Conservation (phyloP, 1,140 invertebrate genomes). For the Drosophila subobscura region DNA sequence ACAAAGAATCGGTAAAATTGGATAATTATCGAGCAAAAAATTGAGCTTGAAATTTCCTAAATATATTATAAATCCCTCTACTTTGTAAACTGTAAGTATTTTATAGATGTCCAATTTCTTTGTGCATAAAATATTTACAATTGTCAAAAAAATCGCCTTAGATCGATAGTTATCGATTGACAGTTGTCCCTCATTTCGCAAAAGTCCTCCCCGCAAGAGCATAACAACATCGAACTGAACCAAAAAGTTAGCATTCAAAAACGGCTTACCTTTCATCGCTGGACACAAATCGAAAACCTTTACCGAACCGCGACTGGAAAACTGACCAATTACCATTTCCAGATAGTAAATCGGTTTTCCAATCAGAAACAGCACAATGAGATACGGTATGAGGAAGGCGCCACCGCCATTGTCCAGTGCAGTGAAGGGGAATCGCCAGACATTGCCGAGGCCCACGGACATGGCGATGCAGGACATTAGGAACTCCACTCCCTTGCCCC, state of each 20-base stretch:
- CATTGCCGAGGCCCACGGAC: constrained; percentile 93
- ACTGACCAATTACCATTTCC: constrained; percentile 91
- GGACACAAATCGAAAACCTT: constrained; percentile 85
- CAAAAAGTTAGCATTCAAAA: neutral
- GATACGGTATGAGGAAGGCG: constrained; percentile 91
- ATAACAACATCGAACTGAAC: constrained; percentile 16
- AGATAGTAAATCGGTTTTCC: constrained; percentile 94
- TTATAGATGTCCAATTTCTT: too few relatives aligned
- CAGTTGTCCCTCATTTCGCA: neutral
- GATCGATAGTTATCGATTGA: neutral
- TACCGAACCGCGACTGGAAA: constrained; percentile 87
- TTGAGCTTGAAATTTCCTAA: too few relatives aligned
- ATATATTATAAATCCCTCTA: too few relatives aligned
- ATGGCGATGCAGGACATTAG: constrained; percentile 93
- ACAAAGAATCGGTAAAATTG: too few relatives aligned
- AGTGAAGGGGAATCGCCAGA: constrained; percentile 92
- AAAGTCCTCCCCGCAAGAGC: constrained; percentile 7
- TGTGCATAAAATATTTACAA: too few relatives aligned
- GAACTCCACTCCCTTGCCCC: constrained; percentile 92
- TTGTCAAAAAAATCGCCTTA: neutral
- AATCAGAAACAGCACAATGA: constrained; percentile 90
- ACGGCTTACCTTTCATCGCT: constrained; percentile 85
- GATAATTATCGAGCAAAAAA: too few relatives aligned
- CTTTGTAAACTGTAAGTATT: too few relatives aligned
- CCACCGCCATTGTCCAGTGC: constrained; percentile 92